Base-by-base conservation (phyloP, 1,140 invertebrate genomes). In the Steinernema feltiae region DNA sequence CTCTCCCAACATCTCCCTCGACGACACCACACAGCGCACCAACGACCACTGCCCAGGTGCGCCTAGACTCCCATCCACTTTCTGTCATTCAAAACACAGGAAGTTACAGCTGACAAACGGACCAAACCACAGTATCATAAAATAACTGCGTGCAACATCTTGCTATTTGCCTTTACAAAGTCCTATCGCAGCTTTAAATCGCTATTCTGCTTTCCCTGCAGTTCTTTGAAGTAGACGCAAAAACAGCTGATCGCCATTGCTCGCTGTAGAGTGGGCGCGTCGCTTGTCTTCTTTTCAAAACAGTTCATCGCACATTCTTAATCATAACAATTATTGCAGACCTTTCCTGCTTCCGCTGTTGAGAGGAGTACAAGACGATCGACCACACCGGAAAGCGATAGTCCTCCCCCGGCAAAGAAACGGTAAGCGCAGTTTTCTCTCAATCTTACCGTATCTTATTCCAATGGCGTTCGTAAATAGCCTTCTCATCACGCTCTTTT, bases 11-110 rank as follows among this genome's bases (percentile, higher is more conserved):
- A 3, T 12, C 53, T 63, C 24, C 24, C 53, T 27, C 53, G 24
- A 63, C 53, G 15, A 7, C 53, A 27, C 24, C 24, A 27, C 53
- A n/a, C 53, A 63, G 53, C 7, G 24, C 53, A 63, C 24, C 53
- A 63, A 17, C 53, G 24, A 63, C 24, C 53, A 63, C 7, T 63
- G 53, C 53, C 53, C 53, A 63, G 53, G 53, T 63, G 53, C 53
- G 53, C 53, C 53, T 3, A 63, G 12, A 63, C 15, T n/a, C 53
- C 53, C 24, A 63, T 27, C 24, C 53, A 63, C 12, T 63, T 15
- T 63, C 53, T 15, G 15, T 27, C 7, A 27, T 63, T 63, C 53
- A 63, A 63, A 15, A 3, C 12, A 27, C 15, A 63, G 53, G 7
- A 15, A 27, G 24, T 21, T 3, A 21, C 53, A 63, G 15, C 53